phyloP scores from a whole-genome alignment of 2,797 vertebrate species.

The Naso thynnoides region DNA sequence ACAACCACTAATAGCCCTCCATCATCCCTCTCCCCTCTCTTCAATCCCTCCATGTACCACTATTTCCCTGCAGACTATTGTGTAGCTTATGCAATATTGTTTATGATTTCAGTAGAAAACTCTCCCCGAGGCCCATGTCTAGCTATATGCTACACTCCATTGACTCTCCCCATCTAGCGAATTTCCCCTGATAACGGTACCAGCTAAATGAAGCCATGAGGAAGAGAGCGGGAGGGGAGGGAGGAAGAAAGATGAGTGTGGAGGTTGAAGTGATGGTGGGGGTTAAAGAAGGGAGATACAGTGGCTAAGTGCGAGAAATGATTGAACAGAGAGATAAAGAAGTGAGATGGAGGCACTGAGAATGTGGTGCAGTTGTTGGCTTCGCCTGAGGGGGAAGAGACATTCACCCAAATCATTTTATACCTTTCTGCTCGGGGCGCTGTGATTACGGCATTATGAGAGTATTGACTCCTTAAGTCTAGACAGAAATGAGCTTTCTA shows the following conservation, averaged over 20 bases:
- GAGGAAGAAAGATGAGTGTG: conserved; percentile 45
- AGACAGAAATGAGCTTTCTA: conserved; percentile 45
- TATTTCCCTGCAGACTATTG: conserved; percentile 67
- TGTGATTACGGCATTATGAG: conserved; percentile 69
- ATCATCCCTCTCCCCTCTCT: conserved; percentile 52
- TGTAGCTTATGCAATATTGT: conserved; percentile 84
- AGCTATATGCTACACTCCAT: conserved; percentile 81
- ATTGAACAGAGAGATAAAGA: conserved; percentile 59
- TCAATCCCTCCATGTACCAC: conserved; percentile 49
- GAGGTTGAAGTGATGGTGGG: conserved; percentile 52
- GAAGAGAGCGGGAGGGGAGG: conserved; percentile 53
- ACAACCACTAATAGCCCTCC: conserved; percentile 65
- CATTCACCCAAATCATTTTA: conserved; percentile 71
- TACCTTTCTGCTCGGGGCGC: conserved; percentile 52
- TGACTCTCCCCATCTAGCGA: conserved; percentile 85
- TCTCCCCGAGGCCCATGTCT: conserved; percentile 78
- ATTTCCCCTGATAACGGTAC: conserved; percentile 86
- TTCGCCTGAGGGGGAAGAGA: conserved; percentile 53
- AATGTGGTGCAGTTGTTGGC: conserved; percentile 56
- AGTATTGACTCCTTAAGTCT: conserved; percentile 57
- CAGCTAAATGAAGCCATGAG: conserved; percentile 85
- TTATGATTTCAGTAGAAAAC: conserved; percentile 83
- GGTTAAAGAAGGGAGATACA: conserved; percentile 67
- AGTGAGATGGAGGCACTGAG: conserved; percentile 46
- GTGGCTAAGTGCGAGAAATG: conserved; percentile 58